Base-by-base conservation (phyloP, 2,888 invertebrate genomes). In the Ophioninae sp. region DNA sequence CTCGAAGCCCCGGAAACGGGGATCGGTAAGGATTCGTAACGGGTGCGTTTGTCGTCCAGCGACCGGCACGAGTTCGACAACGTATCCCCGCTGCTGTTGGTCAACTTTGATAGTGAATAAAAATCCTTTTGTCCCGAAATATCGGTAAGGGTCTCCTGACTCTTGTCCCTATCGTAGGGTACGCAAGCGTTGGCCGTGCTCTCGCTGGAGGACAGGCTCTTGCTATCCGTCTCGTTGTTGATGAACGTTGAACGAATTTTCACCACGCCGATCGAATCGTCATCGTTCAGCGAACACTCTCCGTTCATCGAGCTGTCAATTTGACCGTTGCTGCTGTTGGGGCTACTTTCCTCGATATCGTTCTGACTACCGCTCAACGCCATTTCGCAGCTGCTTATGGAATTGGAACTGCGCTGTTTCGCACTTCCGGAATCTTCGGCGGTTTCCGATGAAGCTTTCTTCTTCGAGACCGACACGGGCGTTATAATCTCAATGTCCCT, bases 341-440 rank as follows among this genome's bases (percentile, higher is more conserved):
- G 88, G 86, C 88, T 89, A 6, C 13, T 44, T 41, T 91, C 92
- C 10, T 90, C 91, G 2, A 87, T 90, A 50, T 92, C 92, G 21
- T 89, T 87, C 74, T 92, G 91, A 78, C 92, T 91, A 75, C 87
- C 87, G 61, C 90, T 90, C 21, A 93, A 85, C 67, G 93, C 93
- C 92, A 93, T 93, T 91, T 93, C 93, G 61, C 93, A 93, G 79
- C 93, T 93, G 75, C 93, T 93, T 82, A 93, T 89, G 23, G 93
- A 93, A 85, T 93, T 93, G 2, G 93, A 93, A 64, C 92, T 93
- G 64, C 92, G 87, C 68, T 92, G 91, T 59, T 92, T 88, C 0
- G 86, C 79, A 80, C 87, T 88, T 5, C 78, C 85, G 6, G 88
- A 85, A 80, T 88, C 87, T 39, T 89, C 89, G 5, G 87, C 84